Evolutionary conservation across 2,113 vertebrate species (phyloP).

Genomic region (Fulica atra): DNA sequence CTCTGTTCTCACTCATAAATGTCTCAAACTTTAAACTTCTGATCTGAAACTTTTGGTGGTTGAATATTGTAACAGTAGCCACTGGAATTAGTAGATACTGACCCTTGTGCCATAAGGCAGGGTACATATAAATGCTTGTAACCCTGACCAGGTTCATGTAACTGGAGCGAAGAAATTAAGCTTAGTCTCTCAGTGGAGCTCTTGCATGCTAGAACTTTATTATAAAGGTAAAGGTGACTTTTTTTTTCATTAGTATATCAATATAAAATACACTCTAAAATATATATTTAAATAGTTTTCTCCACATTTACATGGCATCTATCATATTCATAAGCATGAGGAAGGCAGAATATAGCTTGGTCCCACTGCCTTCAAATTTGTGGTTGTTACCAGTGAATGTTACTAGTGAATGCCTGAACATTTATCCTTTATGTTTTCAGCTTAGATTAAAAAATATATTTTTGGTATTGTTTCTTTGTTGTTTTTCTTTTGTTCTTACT

Average conservation of each 20-base stretch:
- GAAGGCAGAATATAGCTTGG: neutral
- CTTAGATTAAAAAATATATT: neutral
- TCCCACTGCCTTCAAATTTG: neutral
- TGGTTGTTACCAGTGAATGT: neutral
- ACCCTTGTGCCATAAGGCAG: neutral
- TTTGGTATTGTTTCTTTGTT: slow-evolving; percentile 7
- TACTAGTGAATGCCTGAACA: neutral
- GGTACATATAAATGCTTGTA: neutral
- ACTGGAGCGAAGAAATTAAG: neutral
- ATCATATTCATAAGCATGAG: neutral
- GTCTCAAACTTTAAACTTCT: slow-evolving; percentile 51
- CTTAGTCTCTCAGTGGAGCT: neutral
- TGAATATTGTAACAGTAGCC: slow-evolving; percentile 39
- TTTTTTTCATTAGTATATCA: neutral
- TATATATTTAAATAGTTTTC: neutral
- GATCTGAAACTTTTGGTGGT: slow-evolving; percentile 29
- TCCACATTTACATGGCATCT: neutral
- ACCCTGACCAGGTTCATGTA: neutral
- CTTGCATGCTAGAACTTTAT: neutral
- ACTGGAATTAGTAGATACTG: slow-evolving; percentile 39
- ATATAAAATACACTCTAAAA: neutral
- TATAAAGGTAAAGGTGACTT: neutral
- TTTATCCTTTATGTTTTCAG: neutral
- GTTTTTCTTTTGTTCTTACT: slow-evolving; percentile 53
- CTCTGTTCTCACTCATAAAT: slow-evolving; percentile 59